Evolutionary conservation across 2,888 invertebrate genomes (phyloP).

Genomic region (Macroteleia sp.): DNA sequence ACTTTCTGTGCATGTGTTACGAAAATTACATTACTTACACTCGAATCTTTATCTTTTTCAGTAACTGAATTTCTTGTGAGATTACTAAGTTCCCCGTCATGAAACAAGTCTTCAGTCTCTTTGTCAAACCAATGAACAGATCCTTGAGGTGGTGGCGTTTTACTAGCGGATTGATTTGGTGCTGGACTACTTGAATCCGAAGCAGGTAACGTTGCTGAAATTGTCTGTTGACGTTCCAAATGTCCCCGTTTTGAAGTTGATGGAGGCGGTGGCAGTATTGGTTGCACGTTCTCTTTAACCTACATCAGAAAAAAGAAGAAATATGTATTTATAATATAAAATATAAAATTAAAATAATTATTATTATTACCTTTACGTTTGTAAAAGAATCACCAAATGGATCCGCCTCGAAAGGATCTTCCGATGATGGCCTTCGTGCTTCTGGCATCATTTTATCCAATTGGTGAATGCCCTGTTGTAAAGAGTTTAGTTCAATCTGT

Average conservation of each 20-base stretch:
- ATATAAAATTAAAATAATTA: not conserved
- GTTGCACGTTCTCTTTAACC: conserved; percentile 79
- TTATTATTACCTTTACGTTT: conserved; percentile 80
- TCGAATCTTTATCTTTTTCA: conserved; percentile 76
- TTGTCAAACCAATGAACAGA: conserved; percentile 84
- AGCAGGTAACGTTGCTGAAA: conserved; percentile 73
- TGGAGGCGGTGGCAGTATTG: conserved; percentile 81
- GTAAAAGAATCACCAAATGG: conserved; percentile 92
- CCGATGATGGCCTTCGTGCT: conserved; percentile 87
- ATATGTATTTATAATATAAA: not conserved
- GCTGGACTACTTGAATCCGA: conserved; percentile 79
- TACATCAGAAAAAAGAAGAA: conserved; percentile 39
- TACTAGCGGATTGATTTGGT: conserved; percentile 71
- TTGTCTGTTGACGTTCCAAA: conserved; percentile 78
- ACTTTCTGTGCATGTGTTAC: no score
- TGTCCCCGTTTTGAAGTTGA: conserved; percentile 79
- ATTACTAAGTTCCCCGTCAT: conserved; percentile 79
- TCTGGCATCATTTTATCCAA: conserved; percentile 93
- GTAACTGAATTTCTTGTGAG: conserved; percentile 71
- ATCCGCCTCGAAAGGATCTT: conserved; percentile 85
- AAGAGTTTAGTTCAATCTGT: conserved; percentile 93
- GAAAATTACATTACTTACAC: conserved; percentile 67
- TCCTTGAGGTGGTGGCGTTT: conserved; percentile 78
- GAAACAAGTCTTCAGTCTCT: conserved; percentile 84
- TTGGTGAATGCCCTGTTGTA: conserved; percentile 94